Evolutionary conservation across 1,140 invertebrate species (phyloP).

Genomic region (Orchesella cincta): DNA sequence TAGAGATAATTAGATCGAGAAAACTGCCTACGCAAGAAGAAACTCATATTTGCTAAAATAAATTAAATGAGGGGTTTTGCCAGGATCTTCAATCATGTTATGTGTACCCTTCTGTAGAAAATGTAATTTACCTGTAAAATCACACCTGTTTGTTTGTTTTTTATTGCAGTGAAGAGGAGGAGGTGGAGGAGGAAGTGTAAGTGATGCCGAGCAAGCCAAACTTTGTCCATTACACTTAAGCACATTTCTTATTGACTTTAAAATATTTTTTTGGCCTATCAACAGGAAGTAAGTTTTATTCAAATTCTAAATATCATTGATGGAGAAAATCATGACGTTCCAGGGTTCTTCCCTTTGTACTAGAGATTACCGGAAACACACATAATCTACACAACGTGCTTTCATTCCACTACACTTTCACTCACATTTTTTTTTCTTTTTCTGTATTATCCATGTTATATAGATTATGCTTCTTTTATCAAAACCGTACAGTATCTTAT

Average conservation of each 20-base stretch:
- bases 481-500: no score
- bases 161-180: conserved; percentile 51
- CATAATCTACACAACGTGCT: background rate
- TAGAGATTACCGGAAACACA: background rate
- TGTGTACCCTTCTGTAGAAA: no score
- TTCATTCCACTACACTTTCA: background rate
- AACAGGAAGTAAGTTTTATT: conserved; percentile 40
- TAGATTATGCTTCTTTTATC: background rate
- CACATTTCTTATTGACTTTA: conserved; percentile 6
- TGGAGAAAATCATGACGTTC: background rate
- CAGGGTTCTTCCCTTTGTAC: background rate
- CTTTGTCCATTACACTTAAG: background rate
- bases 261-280: conserved; percentile 32
- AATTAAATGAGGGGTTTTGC: no score
- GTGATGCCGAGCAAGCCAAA: conserved; percentile 22
- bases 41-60: no score
- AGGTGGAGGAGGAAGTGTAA: conserved; percentile 50
- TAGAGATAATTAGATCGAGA: no score
- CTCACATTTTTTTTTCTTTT: background rate
- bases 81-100: no score
- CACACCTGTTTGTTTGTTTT: background rate
- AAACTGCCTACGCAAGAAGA: no score
- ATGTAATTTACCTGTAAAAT: no score
- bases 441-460: background rate
- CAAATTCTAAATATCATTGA: conserved; percentile 1